phyloP scores from a whole-genome alignment of 92 coral and sea anemone genomes.

The Plumapathes pennacea region DNA sequence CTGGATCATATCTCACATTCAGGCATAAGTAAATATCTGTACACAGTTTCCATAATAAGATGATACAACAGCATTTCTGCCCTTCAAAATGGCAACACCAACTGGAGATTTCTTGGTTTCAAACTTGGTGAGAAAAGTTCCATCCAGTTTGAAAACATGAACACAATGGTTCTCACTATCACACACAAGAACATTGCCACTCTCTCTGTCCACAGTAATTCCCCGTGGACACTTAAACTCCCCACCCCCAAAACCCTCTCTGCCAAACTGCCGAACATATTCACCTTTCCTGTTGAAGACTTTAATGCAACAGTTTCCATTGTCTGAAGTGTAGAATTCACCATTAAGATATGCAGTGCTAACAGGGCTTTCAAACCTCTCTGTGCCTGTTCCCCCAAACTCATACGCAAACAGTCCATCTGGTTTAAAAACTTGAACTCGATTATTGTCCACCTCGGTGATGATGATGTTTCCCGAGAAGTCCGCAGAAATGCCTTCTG shows the following conservation, averaged over 20 bases:
- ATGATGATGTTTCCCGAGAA: slow-evolving; percentile 59
- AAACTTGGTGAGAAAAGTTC: slow-evolving; percentile 56
- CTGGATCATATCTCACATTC: too few relatives aligned
- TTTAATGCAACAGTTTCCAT: slow-evolving; percentile 69
- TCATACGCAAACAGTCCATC: slow-evolving; percentile 69
- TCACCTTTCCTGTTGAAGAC: slow-evolving; percentile 73
- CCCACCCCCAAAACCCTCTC: slow-evolving; percentile 66
- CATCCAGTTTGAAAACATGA: slow-evolving; percentile 67
- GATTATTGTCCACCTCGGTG: slow-evolving; percentile 77
- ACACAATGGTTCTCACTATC: slow-evolving; percentile 72
- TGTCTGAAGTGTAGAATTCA: slow-evolving; percentile 75
- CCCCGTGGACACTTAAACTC: slow-evolving; percentile 85
- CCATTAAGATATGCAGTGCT: slow-evolving; percentile 56
- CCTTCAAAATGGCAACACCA: slow-evolving; percentile 57
- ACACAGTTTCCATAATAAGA: slow-evolving; percentile 75
- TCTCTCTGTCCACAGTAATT: slow-evolving; percentile 53
- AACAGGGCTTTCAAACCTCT: slow-evolving; percentile 79
- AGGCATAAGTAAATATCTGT: slow-evolving; percentile 60
- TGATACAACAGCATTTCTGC: slow-evolving; percentile 58
- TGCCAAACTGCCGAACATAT: slow-evolving; percentile 84
- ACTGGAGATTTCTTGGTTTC: slow-evolving; percentile 78
- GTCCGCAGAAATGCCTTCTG: slow-evolving; percentile 70
- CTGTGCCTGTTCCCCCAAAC: slow-evolving; percentile 75
- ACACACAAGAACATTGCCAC: slow-evolving; percentile 63
- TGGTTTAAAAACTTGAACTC: slow-evolving; percentile 74